phyloP scores from a whole-genome alignment of 2,797 vertebrate genomes.

The Amblyopsis hoosieri region DNA sequence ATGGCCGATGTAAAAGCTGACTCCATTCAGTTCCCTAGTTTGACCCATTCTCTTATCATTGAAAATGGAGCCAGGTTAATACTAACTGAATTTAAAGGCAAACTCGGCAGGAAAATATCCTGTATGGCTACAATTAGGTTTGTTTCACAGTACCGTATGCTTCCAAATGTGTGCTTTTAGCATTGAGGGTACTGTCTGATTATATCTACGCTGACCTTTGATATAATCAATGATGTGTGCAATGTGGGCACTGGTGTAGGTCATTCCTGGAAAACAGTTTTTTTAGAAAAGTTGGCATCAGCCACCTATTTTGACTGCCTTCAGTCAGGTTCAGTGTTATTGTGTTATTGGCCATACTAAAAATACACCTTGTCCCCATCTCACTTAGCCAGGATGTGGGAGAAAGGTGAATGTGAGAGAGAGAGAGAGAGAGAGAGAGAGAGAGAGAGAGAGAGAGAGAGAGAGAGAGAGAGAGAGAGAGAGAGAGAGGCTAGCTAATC shows the following conservation, averaged over 20 bases:
- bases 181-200: background rate
- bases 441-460: conserved; percentile 4
- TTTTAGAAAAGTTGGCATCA: conserved; percentile 1
- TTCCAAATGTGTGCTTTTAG: background rate
- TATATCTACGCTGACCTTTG: no score
- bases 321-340: conserved; percentile 47
- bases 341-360: conserved; percentile 35
- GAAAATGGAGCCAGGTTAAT: conserved; percentile 5
- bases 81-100: conserved; percentile 2
- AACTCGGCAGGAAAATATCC: background rate
- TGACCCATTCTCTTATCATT: conserved; percentile 37
- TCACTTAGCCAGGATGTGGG: background rate
- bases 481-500: no score
- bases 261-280: conserved; percentile 22
- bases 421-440: conserved; percentile 3
- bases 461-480: background rate
- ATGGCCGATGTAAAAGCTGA: conserved; percentile 8
- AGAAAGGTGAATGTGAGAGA: conserved; percentile 33
- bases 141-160: background rate
- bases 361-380: conserved; percentile 49
- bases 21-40: conserved; percentile 19
- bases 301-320: conserved; percentile 39
- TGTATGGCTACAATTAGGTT: conserved; percentile 1
- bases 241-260: no score
- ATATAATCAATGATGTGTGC: no score